Evolutionary conservation across 2,113 vertebrate genomes (phyloP).

Genomic region (Delphinapterus leucas): DNA sequence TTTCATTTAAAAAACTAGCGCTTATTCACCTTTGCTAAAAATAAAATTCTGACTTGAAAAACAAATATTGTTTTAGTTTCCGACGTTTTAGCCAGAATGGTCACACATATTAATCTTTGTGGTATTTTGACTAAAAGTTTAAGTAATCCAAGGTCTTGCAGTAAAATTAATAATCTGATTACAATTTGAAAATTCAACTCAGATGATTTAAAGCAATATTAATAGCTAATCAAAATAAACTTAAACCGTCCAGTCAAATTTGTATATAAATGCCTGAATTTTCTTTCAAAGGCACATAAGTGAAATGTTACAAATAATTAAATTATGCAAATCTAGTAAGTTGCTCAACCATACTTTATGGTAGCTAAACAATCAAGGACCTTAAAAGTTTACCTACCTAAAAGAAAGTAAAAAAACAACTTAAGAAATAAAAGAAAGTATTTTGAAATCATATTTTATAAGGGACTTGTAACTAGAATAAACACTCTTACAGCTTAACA

Average conservation of each 20-base stretch:
- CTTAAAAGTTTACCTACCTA: slow-evolving; percentile 8
- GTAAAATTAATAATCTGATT: slow-evolving; percentile 28
- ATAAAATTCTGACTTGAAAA: slow-evolving; percentile 8
- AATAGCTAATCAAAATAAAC: slow-evolving; percentile 23
- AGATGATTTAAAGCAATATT: not conserved
- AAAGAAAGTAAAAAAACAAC: slow-evolving; percentile 4
- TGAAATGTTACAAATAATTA: not conserved
- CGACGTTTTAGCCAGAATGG: not conserved
- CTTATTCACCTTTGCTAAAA: slow-evolving; percentile 32
- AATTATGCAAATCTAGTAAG: not conserved
- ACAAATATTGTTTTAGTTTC: slow-evolving; percentile 15
- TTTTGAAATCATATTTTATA: not conserved
- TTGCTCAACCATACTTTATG: not conserved
- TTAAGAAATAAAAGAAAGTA: not conserved
- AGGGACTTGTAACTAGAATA: not conserved
- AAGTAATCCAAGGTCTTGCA: slow-evolving; percentile 15
- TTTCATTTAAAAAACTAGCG: not conserved
- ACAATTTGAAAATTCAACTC: slow-evolving; percentile 42
- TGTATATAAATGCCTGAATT: not conserved
- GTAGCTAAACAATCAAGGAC: not conserved
- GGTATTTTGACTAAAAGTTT: not conserved
- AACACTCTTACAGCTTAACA: not conserved
- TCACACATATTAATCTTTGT: not conserved
- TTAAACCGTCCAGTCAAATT: not conserved
- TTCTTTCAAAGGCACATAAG: slow-evolving; percentile 10